Evolutionary conservation across 2,888 invertebrate species (phyloP).

Genomic region (Leucophenga maculata): DNA sequence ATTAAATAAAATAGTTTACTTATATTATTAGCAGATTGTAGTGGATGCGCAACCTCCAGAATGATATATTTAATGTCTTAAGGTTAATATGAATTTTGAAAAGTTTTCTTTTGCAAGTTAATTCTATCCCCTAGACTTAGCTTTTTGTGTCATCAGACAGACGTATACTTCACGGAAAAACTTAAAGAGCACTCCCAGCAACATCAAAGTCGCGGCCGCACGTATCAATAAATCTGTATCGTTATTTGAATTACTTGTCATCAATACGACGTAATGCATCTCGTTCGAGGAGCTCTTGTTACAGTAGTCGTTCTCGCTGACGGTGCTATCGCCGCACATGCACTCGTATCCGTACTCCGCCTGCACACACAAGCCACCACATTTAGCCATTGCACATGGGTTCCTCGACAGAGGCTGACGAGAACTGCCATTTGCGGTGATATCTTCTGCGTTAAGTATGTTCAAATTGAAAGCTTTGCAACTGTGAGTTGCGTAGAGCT

Average conservation of each 20-base stretch:
- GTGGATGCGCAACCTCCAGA: no score
- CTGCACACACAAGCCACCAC: slow-evolving; percentile 78
- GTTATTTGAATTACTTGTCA: slow-evolving; percentile 16
- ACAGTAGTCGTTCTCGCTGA: slow-evolving; percentile 68
- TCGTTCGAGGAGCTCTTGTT: slow-evolving; percentile 51
- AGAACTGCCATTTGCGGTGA: slow-evolving; percentile 75
- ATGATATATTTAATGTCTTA: no score
- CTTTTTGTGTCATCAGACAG: no score
- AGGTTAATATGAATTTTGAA: no score
- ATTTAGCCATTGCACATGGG: slow-evolving; percentile 74
- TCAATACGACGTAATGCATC: slow-evolving; percentile 36
- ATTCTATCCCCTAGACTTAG: no score
- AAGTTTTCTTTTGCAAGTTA: no score
- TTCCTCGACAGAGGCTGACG: slow-evolving; percentile 75
- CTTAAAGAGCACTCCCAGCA: slow-evolving; percentile 33
- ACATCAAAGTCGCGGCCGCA: slow-evolving; percentile 37
- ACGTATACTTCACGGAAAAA: no score
- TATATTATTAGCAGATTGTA: no score
- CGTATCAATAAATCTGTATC: slow-evolving; percentile 28
- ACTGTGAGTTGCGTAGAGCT: slow-evolving; percentile 73
- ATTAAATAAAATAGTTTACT: no score
- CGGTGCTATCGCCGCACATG: slow-evolving; percentile 74
- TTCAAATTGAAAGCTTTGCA: slow-evolving; percentile 74
- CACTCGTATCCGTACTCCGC: slow-evolving; percentile 73
- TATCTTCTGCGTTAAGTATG: slow-evolving; percentile 73